These are phyloP conservation scores for Periophthalmodon schlosseri DNA, from an alignment of 2,113 vertebrate genomes.

Conservation along the genomic window DNA sequence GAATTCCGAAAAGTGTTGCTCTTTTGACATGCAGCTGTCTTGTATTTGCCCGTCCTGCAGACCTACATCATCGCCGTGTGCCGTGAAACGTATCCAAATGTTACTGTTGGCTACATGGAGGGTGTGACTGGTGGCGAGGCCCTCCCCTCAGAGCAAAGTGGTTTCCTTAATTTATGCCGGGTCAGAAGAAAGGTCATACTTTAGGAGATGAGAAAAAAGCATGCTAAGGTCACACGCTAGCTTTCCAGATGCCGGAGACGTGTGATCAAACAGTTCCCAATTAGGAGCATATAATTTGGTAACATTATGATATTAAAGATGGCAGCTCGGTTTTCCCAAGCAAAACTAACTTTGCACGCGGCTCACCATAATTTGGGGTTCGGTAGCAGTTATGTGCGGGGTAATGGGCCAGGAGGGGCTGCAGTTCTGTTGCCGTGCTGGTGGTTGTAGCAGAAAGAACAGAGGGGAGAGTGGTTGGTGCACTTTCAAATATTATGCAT, in stretches of 20 bases:
- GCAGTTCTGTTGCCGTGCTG: conserved; percentile 24
- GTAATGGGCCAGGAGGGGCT: conserved; percentile 45
- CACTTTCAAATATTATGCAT: conserved; percentile 63
- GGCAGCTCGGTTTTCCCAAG: conserved; percentile 78
- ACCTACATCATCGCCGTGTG: conserved; percentile 47
- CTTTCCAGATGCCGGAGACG: conserved; percentile 67
- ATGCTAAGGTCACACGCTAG: conserved; percentile 63
- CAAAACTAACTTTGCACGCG: conserved; percentile 78
- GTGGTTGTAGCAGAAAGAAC: conserved; percentile 39
- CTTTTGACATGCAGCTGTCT: conserved; percentile 32
- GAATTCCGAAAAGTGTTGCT: background rate
- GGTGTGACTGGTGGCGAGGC: conserved; percentile 62
- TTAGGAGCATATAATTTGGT: conserved; percentile 78
- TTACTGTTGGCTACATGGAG: conserved; percentile 51
- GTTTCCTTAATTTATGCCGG: conserved; percentile 69
- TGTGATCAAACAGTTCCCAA: conserved; percentile 77
- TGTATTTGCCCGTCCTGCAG: conserved; percentile 42
- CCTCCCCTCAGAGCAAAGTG: conserved; percentile 55
- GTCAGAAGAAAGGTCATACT: conserved; percentile 67
- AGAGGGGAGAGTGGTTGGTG: conserved; percentile 44
- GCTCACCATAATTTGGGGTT: conserved; percentile 81
- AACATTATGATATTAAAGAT: conserved; percentile 79
- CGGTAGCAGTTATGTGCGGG: conserved; percentile 52
- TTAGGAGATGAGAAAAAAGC: conserved; percentile 53
- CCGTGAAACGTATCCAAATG: conserved; percentile 17